A percentile compares a stretch with the other conserved stretches of the same genome.
Conservation (phyloP, 1,140 invertebrate genomes). For the Drosophila busckii region DNA sequence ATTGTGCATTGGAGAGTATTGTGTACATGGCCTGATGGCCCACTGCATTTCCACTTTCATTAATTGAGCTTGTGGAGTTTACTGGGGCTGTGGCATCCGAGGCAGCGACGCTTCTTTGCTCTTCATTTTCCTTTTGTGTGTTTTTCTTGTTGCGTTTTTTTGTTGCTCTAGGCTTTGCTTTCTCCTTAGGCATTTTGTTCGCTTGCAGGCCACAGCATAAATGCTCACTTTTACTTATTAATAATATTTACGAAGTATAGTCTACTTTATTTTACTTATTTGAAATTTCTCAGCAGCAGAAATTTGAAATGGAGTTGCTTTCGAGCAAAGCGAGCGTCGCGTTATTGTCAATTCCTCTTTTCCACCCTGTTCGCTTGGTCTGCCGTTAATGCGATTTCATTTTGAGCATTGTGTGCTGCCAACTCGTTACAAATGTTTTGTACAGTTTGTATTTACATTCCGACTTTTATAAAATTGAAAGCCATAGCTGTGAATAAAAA, state of each 20-base stretch:
- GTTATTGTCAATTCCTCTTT: constrained; percentile 41
- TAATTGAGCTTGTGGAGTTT: not conserved
- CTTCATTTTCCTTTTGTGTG: constrained; percentile 42
- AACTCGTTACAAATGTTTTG: constrained; percentile 5
- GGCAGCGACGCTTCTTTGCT: not conserved
- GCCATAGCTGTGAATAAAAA: too few species aligned
- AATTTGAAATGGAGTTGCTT: constrained; percentile 9
- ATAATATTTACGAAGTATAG: constrained; percentile 6
- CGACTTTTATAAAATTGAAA: too few species aligned
- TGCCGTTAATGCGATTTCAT: constrained; percentile 26
- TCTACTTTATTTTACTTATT: constrained; percentile 2
- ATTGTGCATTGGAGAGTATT: constrained; percentile 82
- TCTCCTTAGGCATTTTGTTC: constrained; percentile 30
- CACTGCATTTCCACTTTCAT: not conserved
- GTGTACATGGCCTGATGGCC: constrained; percentile 50
- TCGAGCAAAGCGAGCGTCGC: constrained; percentile 54
- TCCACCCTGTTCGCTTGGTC: constrained; percentile 50
- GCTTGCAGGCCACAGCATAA: not conserved
- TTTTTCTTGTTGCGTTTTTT: constrained; percentile 22
- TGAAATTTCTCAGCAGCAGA: too few species aligned
- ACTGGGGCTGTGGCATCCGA: not conserved
- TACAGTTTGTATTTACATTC: too few species aligned
- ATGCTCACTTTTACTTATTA: constrained; percentile 3
- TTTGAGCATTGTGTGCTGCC: constrained; percentile 9
- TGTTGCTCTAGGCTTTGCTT: constrained; percentile 2